These are phyloP conservation scores for Papilio polytes DNA, from an alignment of 1,140 invertebrate genomes.

Conservation along the genomic window DNA sequence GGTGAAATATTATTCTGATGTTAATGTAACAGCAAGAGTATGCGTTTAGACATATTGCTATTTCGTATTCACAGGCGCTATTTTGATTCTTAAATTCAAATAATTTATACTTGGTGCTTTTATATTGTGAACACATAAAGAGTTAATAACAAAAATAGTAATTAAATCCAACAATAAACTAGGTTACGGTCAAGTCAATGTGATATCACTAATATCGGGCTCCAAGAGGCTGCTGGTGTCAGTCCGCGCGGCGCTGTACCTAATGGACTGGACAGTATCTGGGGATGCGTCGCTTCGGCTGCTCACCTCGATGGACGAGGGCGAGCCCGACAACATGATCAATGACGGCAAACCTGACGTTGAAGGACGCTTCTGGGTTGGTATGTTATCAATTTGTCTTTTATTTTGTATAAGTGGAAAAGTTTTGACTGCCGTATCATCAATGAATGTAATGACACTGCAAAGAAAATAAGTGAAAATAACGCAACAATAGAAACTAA, in stretches of 20 bases:
- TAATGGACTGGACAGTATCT: slow-evolving; percentile 60
- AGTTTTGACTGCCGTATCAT: no score
- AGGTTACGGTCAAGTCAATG: slow-evolving; percentile 71
- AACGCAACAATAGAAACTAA: no score
- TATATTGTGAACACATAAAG: no score
- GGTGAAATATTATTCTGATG: neutral
- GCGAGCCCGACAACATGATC: slow-evolving; percentile 67
- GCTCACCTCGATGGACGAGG: slow-evolving; percentile 60
- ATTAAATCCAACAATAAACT: neutral
- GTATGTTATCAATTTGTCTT: slow-evolving; percentile 46
- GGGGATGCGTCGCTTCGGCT: slow-evolving; percentile 62
- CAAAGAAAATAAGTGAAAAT: no score
- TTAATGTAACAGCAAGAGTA: no score
- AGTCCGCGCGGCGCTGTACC: slow-evolving; percentile 60
- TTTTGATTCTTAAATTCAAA: no score
- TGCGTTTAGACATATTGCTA: neutral
- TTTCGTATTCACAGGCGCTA: neutral
- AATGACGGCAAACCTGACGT: slow-evolving; percentile 69
- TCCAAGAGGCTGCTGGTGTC: slow-evolving; percentile 59
- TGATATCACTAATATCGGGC: slow-evolving; percentile 57
- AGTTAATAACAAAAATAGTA: neutral
- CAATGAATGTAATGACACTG: no score
- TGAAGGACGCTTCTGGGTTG: slow-evolving; percentile 66
- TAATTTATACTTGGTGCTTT: no score
- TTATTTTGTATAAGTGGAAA: no score